Percentiles rank a stretch among this genome's conserved stretches.
phyloP scores from a whole-genome alignment of 2,888 invertebrate species.

The Acanthoscelides obtectus region DNA sequence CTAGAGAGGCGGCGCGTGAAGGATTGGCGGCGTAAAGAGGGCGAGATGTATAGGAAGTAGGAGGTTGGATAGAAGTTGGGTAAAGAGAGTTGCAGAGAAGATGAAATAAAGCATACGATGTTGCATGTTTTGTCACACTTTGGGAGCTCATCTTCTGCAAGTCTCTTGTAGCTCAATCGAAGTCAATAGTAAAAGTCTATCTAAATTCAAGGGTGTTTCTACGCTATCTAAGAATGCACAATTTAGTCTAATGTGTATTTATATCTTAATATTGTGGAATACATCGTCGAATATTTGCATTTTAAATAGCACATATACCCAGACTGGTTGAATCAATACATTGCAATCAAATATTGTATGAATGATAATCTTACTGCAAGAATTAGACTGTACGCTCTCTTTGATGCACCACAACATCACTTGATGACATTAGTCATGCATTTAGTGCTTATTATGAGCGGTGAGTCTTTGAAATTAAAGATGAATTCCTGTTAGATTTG shows the following conservation, averaged over 20 bases:
- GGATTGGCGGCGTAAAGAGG: slow-evolving; percentile 64
- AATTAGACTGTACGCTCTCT: too few species aligned
- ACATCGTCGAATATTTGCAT: background rate
- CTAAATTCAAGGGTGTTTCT: background rate
- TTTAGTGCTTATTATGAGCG: too few species aligned
- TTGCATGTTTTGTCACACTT: background rate
- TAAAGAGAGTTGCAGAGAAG: background rate
- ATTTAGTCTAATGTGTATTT: background rate
- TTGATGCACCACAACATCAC: too few species aligned
- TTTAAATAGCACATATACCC: background rate
- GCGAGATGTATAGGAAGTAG: background rate
- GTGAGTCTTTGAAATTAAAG: too few species aligned
- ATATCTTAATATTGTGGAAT: background rate
- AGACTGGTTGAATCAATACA: background rate
- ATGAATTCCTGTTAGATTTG: too few species aligned
- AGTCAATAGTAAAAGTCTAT: background rate
- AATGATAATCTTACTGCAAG: too few species aligned
- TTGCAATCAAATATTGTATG: too few species aligned
- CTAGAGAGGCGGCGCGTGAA: slow-evolving; percentile 58
- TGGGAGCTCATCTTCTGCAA: background rate
- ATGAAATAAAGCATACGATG: too few species aligned
- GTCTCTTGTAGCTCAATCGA: background rate
- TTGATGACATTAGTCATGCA: too few species aligned
- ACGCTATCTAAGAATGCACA: background rate
- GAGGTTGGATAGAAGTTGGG: background rate